Base-by-base conservation (phyloP, 2,888 invertebrate species). In the Physocephala rufipes region DNA sequence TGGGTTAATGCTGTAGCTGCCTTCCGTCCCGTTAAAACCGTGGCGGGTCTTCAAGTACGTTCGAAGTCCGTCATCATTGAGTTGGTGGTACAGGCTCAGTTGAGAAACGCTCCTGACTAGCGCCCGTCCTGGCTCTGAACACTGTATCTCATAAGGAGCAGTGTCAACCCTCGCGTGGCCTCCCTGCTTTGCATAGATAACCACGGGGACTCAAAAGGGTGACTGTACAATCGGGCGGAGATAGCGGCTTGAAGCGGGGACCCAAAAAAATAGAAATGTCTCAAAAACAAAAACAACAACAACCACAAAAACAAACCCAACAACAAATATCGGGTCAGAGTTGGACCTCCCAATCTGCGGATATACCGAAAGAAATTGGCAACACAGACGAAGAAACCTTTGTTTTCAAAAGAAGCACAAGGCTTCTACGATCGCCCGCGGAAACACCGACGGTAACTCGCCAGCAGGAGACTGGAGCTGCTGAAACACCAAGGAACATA, bases 91-190 rank as follows among this genome's bases (percentile, higher is more conserved):
- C 43, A 73, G 65, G 73, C 63, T 61, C 45, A 61, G 72, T 66
- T 66, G 61, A 69, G n/a, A 43, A 63, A 43, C 64, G 43, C 67
- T 75, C 65, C 65, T 55, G 70, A 59, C 53, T 70, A 71, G 19
- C 51, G 64, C 59, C 69, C 53, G 73, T 71, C 63, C 70, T 65
- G 69, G 73, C 71, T 75, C 74, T 74, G 64, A 58, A 67, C 65
- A 65, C 26, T 45, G 28, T 15, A 24, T 16, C 72, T 15, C 62
- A 72, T 69, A 65, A 71, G 67, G 67, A 13, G n/a, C 45, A 36
- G 58, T 59, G 67, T 67, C 55, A 67, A 71, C 66, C 70, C 49
- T 63, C 19, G 67, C 72, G 67, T 66, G 70, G 67, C 63, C 67
- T 70, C 70, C 66, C 70, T 70, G 53, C 53, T 2, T n/a, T 21